These are phyloP conservation scores for Darevskia nairensis DNA, from an alignment of 2,797 vertebrate genomes.

Conservation along the genomic window DNA sequence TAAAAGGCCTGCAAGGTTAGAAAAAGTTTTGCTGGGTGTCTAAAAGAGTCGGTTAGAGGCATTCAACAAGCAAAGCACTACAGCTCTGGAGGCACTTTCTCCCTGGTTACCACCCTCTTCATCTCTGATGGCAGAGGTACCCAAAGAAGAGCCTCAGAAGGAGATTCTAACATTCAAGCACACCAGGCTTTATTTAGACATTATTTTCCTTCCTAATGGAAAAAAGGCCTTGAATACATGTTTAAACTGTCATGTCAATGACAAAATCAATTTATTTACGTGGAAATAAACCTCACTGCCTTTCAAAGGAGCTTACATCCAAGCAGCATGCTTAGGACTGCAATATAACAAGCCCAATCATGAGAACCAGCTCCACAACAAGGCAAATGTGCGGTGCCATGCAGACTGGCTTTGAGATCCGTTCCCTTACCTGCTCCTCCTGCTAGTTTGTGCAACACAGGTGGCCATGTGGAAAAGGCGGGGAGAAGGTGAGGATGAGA, in stretches of 20 bases:
- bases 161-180: neutral
- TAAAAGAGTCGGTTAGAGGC: neutral
- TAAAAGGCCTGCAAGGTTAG: neutral
- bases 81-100: neutral
- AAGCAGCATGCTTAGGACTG: neutral
- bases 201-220: conserved; percentile 3
- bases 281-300: neutral
- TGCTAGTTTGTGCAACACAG: conserved; percentile 89
- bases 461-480: conserved; percentile 90
- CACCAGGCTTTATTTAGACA: neutral
- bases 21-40: neutral
- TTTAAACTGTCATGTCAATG: neutral
- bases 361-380: neutral
- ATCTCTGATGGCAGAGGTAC: neutral
- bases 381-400: neutral
- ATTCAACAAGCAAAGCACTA: neutral
- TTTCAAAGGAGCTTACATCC: neutral
- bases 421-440: conserved; percentile 91
- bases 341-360: neutral
- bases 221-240: no score
- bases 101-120: neutral
- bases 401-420: neutral
- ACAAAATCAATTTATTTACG: fast-evolving
- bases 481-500: conserved; percentile 87
- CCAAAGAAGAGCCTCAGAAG: neutral